Evolutionary conservation across 2,888 invertebrate species (phyloP), one percentile per base, ranked within the genome.

Genomic region (Hylaea fasciaria): DNA sequence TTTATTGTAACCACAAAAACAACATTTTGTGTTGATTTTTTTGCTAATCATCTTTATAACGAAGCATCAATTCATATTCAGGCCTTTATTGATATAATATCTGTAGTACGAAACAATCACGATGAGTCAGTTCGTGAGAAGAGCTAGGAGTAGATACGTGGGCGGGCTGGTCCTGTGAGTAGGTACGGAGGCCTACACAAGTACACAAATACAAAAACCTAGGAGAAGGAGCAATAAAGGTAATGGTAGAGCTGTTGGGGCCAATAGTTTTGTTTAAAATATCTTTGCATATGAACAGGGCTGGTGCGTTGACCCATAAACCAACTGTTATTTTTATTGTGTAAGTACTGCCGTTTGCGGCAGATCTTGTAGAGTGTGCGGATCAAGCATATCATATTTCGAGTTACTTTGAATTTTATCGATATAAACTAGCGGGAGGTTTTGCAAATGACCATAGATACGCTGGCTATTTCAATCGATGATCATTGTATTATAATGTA

Each of bases 101-200:
- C 12, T 49, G 48, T 49, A 46, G 9, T 29, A 37, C 47, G 35
- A 50, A 54, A 47, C 61, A 55, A 56, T 55, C 35, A 56, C 16
- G 44, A 7, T 63, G 53, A 60, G 56, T 68, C 69, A 58, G 22
- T 50, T 53, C 52, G 49, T 58, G 47, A 56, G 65, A 65, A 59
- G 52, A 49, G 16, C 13, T 49, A 12, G 46, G 8, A 9, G 7
- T 32, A 8, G 32, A 37, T 10, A 13, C 37, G 58, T 63, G 47
- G 58, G 52, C 58, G 55, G 55, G 58, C 58, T 14, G 10, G 55
- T 58, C 51, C 51, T 62, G 35, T 17, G 37, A 44, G 8, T 29
- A 48, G 39, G 17, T 44, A 39, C 14, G 32, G 37, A 32, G 32
- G 45, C 17, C 35, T 43, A 48, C 14, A 16, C 16, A 59, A 49